phyloP scores from a whole-genome alignment of 2,113 vertebrate species.

The Pachypanchax playfairii region DNA sequence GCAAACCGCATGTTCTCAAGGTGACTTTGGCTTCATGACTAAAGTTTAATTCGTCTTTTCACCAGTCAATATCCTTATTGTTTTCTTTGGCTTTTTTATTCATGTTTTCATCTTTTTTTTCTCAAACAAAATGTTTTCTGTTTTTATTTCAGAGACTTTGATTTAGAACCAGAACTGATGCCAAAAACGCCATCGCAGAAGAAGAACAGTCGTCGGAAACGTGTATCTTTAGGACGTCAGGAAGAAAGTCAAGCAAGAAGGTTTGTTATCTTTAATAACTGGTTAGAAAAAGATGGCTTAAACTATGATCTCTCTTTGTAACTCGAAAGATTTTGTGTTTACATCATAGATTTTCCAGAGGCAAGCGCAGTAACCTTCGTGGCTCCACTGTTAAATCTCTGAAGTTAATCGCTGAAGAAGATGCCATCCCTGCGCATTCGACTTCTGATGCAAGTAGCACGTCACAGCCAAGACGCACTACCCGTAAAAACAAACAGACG shows the following conservation, averaged over 20 bases:
- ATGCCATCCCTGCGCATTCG: background rate
- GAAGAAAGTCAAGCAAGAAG: conserved; percentile 79
- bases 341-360: conserved; percentile 74
- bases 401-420: conserved; percentile 68
- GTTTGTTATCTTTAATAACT: conserved; percentile 62
- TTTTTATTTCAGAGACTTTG: conserved; percentile 80
- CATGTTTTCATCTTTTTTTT: background rate
- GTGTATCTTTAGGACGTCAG: conserved; percentile 73
- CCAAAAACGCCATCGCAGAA: conserved; percentile 97
- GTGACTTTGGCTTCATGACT: conserved; percentile 59
- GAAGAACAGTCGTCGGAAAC: conserved; percentile 84
- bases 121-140: background rate
- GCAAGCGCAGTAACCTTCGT: conserved; percentile 78
- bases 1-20: conserved; percentile 87
- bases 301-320: background rate
- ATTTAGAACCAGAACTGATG: conserved; percentile 89
- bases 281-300: background rate
- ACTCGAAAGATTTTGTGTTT: background rate
- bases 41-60: no score
- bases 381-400: conserved; percentile 70
- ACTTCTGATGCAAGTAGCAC: conserved; percentile 21
- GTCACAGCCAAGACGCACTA: conserved; percentile 64
- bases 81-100: background rate
- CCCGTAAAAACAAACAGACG: conserved; percentile 71
- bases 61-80: background rate